Conservation (phyloP, 1,140 invertebrate genomes). For the Dinothrombium tinctorium region DNA sequence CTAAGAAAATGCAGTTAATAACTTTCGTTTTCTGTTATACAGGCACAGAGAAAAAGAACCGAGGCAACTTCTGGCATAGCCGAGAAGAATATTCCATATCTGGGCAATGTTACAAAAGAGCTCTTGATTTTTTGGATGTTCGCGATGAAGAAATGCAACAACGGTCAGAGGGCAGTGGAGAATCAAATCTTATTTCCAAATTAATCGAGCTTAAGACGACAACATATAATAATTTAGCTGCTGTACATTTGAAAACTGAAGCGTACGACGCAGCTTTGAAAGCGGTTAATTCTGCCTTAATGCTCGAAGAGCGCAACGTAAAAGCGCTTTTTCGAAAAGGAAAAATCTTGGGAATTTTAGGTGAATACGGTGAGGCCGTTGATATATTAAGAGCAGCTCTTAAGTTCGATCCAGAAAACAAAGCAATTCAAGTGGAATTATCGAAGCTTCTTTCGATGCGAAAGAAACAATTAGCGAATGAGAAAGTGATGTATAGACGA, state of each 20-base stretch:
- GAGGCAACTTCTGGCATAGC: slow-evolving; percentile 67
- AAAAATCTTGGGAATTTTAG: slow-evolving; percentile 38
- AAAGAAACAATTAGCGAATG: slow-evolving; percentile 19
- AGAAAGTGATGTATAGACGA: slow-evolving; percentile 12
- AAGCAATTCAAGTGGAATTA: slow-evolving; percentile 15
- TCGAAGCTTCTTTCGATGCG: slow-evolving; percentile 5
- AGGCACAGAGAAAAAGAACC: slow-evolving; percentile 47
- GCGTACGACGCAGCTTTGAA: slow-evolving; percentile 52
- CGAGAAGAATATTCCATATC: slow-evolving; percentile 47
- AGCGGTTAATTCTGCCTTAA: slow-evolving; percentile 51
- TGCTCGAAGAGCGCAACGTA: slow-evolving; percentile 56
- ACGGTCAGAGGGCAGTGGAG: background rate
- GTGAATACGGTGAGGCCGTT: slow-evolving; percentile 34
- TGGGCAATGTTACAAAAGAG: slow-evolving; percentile 56
- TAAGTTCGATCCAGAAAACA: slow-evolving; percentile 20
- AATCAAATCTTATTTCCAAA: slow-evolving; percentile 16
- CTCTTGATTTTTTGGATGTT: slow-evolving; percentile 52
- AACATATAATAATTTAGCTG: slow-evolving; percentile 68
- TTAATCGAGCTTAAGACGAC: slow-evolving; percentile 50
- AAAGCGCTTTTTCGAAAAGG: slow-evolving; percentile 73
- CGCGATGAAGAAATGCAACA: slow-evolving; percentile 22
- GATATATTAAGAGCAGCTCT: slow-evolving; percentile 29
- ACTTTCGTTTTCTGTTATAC: no score
- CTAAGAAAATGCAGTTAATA: no score
- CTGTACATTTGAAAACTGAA: slow-evolving; percentile 56